These are phyloP conservation scores for Hormaphis cornu DNA, from an alignment of 1,140 invertebrate genomes.

Conservation along the genomic window DNA sequence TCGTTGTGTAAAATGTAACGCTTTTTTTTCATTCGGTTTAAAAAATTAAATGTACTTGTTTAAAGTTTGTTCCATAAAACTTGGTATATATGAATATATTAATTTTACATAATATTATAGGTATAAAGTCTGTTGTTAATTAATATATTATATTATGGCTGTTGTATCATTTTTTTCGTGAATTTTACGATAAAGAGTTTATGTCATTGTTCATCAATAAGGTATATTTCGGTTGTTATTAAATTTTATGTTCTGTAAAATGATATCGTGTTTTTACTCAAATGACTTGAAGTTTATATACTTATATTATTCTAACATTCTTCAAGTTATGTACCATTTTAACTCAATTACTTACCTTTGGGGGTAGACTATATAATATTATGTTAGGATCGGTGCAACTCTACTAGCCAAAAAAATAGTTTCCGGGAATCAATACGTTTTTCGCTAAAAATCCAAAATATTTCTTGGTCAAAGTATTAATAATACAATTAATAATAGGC, in stretches of 20 bases:
- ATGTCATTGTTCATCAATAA: slow-evolving; percentile 18
- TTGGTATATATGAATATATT: slow-evolving; percentile 1
- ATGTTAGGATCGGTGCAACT: too few species aligned
- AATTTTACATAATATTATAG: too few species aligned
- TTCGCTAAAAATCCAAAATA: too few species aligned
- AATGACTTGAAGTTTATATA: too few species aligned
- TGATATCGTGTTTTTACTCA: neutral
- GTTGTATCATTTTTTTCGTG: slow-evolving; percentile 13
- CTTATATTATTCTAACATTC: too few species aligned
- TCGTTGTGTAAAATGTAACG: neutral
- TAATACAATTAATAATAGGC: too few species aligned
- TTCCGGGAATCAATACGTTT: too few species aligned
- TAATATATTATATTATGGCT: slow-evolving; percentile 13
- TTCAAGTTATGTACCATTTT: too few species aligned
- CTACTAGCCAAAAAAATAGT: too few species aligned
- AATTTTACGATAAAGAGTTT: slow-evolving; percentile 16
- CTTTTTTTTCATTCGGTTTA: neutral
- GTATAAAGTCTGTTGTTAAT: slow-evolving; percentile 17
- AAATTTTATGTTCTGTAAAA: slow-evolving; percentile 13
- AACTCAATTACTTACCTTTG: too few species aligned
- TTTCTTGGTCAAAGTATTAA: too few species aligned
- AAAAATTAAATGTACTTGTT: neutral
- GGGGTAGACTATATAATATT: too few species aligned
- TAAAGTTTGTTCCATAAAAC: neutral
- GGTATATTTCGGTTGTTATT: slow-evolving; percentile 14